These are phyloP conservation scores for Mystacornis crossleyi DNA, from an alignment of 2,113 vertebrate genomes.

Conservation along the genomic window DNA sequence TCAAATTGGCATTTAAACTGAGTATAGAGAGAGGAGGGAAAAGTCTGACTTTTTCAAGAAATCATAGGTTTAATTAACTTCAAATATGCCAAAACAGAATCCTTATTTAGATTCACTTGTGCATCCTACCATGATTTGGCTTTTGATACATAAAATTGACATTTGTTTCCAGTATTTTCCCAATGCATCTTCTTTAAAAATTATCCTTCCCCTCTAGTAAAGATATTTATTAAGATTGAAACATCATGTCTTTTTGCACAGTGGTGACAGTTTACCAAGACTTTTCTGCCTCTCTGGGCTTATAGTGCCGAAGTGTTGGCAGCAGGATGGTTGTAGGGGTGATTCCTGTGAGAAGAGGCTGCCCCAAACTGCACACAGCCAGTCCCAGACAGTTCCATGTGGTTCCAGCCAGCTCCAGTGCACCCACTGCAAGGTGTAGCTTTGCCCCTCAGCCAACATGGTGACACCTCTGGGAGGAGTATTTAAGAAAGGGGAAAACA, in stretches of 20 bases:
- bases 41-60: not conserved
- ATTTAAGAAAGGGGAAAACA: not conserved
- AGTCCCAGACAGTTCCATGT: not conserved
- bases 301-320: not conserved
- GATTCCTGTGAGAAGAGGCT: not conserved
- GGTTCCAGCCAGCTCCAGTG: not conserved
- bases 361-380: not conserved
- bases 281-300: not conserved
- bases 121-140: not conserved
- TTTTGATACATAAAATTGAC: not conserved
- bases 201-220: not conserved
- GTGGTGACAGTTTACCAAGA: not conserved
- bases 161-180: not conserved
- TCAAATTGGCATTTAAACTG: not conserved
- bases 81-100: not conserved
- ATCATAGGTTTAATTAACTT: not conserved
- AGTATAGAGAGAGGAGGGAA: not conserved
- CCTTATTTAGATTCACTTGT: not conserved
- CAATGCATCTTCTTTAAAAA: not conserved
- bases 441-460: accelerated
- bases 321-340: too few species aligned
- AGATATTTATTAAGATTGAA: not conserved
- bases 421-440: accelerated
- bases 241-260: not conserved
- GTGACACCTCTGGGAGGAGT: not conserved